A percentile compares a stretch with the other conserved stretches of the same genome.
Evolutionary conservation across 2,797 vertebrate genomes (phyloP).

Genomic region (Oreochromis mossambicus): DNA sequence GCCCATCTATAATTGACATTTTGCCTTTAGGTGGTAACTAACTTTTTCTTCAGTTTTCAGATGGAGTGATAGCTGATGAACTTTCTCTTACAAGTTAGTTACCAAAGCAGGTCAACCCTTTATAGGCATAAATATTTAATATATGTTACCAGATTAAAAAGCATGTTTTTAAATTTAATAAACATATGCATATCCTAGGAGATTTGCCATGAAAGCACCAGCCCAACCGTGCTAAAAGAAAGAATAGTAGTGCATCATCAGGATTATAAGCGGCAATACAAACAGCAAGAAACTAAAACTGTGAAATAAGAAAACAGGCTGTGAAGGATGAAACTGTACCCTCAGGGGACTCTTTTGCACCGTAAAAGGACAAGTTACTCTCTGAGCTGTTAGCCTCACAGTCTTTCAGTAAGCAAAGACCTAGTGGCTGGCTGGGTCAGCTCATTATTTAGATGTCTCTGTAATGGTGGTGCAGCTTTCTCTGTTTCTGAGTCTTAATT

Average conservation of each 20-base stretch:
- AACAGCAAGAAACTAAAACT: slow-evolving; percentile 12
- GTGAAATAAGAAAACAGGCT: slow-evolving; percentile 19
- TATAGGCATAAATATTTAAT: neutral
- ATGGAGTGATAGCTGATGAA: slow-evolving; percentile 9
- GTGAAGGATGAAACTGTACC: neutral
- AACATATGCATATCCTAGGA: neutral
- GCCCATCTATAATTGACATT: slow-evolving; percentile 41
- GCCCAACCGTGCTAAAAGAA: neutral
- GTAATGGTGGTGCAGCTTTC: slow-evolving; percentile 37
- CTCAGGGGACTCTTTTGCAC: slow-evolving; percentile 27
- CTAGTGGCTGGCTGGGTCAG: slow-evolving; percentile 18
- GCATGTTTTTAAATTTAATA: neutral
- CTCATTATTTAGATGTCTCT: slow-evolving; percentile 57
- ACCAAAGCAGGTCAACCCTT: neutral
- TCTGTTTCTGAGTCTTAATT: slow-evolving; percentile 6
- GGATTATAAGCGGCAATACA: slow-evolving; percentile 2
- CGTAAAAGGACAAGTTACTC: slow-evolving; percentile 29
- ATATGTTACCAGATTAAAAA: neutral
- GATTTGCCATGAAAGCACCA: neutral
- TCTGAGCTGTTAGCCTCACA: slow-evolving; percentile 31
- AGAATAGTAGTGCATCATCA: neutral
- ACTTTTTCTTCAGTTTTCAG: neutral
- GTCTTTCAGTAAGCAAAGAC: slow-evolving; percentile 46
- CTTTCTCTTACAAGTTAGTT: neutral
- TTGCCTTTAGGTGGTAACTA: slow-evolving; percentile 9